A percentile compares a stretch with the other conserved stretches of the same genome.
Conservation (phyloP, 64 coral and sea anemone species). For the Montipora capricornis region DNA sequence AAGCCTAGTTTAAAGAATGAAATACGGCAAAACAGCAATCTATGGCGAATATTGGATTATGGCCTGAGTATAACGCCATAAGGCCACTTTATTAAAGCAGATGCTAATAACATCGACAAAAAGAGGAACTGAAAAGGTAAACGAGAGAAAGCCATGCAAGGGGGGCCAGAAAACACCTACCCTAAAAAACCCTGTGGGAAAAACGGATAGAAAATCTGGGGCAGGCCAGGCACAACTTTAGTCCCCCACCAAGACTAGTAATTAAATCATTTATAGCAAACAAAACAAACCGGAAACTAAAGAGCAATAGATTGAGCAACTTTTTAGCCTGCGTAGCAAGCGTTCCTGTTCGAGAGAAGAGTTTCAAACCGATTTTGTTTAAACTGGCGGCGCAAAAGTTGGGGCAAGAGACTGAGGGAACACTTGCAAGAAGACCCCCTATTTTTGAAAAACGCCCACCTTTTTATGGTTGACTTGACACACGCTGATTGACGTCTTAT, state of each 20-base stretch:
- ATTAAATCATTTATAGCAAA: not conserved
- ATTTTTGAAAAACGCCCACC: too few species aligned
- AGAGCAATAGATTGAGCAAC: not conserved
- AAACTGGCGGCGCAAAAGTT: too few species aligned
- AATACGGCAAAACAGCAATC: conserved; percentile 16
- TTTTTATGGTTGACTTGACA: too few species aligned
- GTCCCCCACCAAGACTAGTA: not conserved
- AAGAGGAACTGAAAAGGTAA: not conserved
- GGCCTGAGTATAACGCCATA: not conserved
- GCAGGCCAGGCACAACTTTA: not conserved
- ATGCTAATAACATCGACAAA: conserved; percentile 4
- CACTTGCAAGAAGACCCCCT: too few species aligned
- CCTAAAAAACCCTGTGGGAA: conserved; percentile 38
- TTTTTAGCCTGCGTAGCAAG: not conserved
- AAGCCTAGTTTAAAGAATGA: conserved; percentile 16
- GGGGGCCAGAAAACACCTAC: conserved; percentile 39
- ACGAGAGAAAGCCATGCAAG: conserved; percentile 23
- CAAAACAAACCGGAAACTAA: not conserved
- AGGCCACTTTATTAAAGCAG: not conserved
- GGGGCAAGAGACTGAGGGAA: too few species aligned
- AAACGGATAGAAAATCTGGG: conserved; percentile 40
- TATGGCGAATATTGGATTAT: conserved; percentile 16
- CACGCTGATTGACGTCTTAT: too few species aligned
- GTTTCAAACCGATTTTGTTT: too few species aligned
- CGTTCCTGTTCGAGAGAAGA: too few species aligned